Conservation (phyloP, 2,797 vertebrate species). For the Urophycis tenuis region DNA sequence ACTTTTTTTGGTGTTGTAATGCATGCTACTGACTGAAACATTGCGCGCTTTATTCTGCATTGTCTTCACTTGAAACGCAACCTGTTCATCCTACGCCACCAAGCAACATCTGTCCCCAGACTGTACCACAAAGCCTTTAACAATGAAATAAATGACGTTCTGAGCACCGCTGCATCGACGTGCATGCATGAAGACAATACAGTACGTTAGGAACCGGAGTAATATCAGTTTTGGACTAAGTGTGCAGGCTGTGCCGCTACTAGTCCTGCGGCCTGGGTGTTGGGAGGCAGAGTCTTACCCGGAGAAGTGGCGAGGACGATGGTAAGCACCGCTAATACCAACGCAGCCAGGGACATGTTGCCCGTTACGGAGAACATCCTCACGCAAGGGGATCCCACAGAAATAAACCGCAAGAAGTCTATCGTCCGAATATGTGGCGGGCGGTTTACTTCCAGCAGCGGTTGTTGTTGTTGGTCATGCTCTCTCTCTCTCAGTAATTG, state of each 20-base stretch:
- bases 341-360: slow-evolving; percentile 56
- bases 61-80: not conserved
- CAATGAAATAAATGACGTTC: not conserved
- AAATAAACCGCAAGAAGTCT: not conserved
- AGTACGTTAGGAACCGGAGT: not conserved
- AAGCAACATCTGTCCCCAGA: not conserved
- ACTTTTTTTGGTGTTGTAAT: too few relatives aligned
- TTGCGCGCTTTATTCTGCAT: slow-evolving; percentile 1
- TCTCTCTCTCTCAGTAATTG: slow-evolving; percentile 16
- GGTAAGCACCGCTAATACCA: slow-evolving; percentile 56
- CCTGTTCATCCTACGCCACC: not conserved
- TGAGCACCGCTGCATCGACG: not conserved
- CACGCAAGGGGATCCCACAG: slow-evolving; percentile 10
- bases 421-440: not conserved
- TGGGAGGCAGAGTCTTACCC: slow-evolving; percentile 61
- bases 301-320: slow-evolving; percentile 58
- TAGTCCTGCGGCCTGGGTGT: slow-evolving; percentile 45
- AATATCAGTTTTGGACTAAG: not conserved
- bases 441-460: not conserved
- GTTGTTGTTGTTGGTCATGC: not conserved
- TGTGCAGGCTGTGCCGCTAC: not conserved
- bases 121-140: not conserved
- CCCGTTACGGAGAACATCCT: slow-evolving; percentile 37
- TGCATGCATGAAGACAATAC: not conserved
- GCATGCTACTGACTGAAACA: not conserved